phyloP scores from a whole-genome alignment of 2,888 invertebrate species.

The Scaptomyza polygonia region DNA sequence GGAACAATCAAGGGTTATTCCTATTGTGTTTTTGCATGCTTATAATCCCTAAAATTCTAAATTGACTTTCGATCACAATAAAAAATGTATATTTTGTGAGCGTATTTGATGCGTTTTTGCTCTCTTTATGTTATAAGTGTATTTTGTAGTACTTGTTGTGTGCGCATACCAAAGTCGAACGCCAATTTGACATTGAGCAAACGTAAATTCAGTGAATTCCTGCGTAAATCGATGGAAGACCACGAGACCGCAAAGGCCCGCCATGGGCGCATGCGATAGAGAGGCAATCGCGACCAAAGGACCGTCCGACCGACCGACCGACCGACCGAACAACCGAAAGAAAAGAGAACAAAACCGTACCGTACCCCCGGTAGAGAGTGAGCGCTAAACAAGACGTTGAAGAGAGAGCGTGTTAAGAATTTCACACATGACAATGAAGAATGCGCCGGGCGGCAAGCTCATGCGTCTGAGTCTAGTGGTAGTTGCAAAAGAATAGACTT shows the following conservation, averaged over 20 bases:
- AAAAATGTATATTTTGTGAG: neutral
- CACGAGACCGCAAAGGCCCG: constrained; percentile 32
- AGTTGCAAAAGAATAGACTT: too few relatives aligned
- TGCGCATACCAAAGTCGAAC: constrained; percentile 71
- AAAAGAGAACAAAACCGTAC: too few relatives aligned
- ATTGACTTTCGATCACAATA: too few relatives aligned
- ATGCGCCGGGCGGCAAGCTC: constrained; percentile 44
- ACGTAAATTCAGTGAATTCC: constrained; percentile 73
- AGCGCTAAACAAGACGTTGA: constrained; percentile 27
- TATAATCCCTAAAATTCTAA: too few relatives aligned
- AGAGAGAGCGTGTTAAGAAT: constrained; percentile 46
- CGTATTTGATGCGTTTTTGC: neutral
- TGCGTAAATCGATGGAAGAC: constrained; percentile 57
- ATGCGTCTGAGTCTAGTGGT: constrained; percentile 17
- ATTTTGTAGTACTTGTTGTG: constrained; percentile 18
- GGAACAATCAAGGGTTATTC: too few relatives aligned
- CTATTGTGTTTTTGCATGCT: too few relatives aligned
- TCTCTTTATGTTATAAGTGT: neutral
- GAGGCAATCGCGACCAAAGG: constrained; percentile 8
- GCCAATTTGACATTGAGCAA: constrained; percentile 79
- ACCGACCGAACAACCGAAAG: too few relatives aligned
- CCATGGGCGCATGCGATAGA: constrained; percentile 25
- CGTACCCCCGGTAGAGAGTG: too few relatives aligned
- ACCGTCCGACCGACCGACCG: constrained; percentile 8
- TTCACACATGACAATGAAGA: constrained; percentile 75